Evolutionary conservation across 1,140 invertebrate genomes (phyloP), one percentile per base, ranked within the genome.

Genomic region (Drosophila repletoides): DNA sequence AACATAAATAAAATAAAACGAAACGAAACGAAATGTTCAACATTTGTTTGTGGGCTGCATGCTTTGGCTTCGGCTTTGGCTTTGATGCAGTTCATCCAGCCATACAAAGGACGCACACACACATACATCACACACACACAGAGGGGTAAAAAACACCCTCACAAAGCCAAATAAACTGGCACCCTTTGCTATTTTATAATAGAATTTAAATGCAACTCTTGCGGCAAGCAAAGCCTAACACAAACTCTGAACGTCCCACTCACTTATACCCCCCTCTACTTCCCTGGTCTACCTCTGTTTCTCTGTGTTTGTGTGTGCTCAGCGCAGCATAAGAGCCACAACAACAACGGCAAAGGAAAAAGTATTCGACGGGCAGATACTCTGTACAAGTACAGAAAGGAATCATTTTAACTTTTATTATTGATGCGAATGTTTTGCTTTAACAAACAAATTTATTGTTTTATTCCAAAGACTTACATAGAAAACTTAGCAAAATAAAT

Each of bases 141-240:
- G 19, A 15, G 10, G 4, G 3, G 0, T 12, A 38, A 2, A 17
- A 24, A 2, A 45, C 75, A 79, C 55, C 65, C 65, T 46, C 65
- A 38, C 65, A 46, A 9, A 22, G 45, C 34, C 17, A n/a, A 43
- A 17, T 7, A 21, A 19, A 4, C 34, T 31, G 48, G 51, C 61
- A 52, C 55, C 67, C 55, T 51, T 81, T 45, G 17, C 51, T 40
- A 56, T 72, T 60, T 55, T 72, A 43, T 77, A 81, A 81, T 81
- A 83, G 69, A 81, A 81, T 81, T 77, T 83, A 77, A 67, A 81
- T 81, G 69, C 73, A 73, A 77, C 72, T 83, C 75, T 73, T 73
- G 77, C 58, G 63, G 72, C 76, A 59, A 59, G 45, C 71, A 66
- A 75, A 68, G 58, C 76, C 63, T 68, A 41, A 48, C 49, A 51